Percentiles rank a stretch among this genome's conserved stretches.
Evolutionary conservation across 2,113 vertebrate genomes (phyloP).

Genomic region (Cephalopterus ornatus): DNA sequence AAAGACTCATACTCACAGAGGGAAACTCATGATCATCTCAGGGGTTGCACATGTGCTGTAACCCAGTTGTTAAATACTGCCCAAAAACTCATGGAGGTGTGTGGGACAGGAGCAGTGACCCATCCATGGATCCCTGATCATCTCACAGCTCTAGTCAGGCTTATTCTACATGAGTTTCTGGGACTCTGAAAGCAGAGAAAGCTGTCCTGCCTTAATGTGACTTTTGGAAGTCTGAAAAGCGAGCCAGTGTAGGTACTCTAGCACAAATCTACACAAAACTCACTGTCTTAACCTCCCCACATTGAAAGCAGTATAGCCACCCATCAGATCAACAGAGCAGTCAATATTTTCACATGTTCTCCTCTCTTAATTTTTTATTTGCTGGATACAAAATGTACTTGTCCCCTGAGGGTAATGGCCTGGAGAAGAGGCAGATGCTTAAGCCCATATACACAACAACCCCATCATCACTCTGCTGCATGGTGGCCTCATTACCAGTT

Average conservation of each 20-base stretch:
- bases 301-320: neutral
- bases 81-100: neutral
- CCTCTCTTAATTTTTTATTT: neutral
- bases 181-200: neutral
- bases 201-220: neutral
- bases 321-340: neutral
- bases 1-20: neutral
- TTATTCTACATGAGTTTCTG: neutral
- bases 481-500: neutral
- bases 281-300: neutral
- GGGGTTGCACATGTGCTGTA: neutral
- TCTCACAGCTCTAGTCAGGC: neutral
- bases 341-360: neutral
- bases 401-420: neutral
- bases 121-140: neutral
- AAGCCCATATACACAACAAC: neutral
- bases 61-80: neutral
- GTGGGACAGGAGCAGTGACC: neutral
- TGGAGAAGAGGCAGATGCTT: neutral
- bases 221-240: neutral
- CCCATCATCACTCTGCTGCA: neutral
- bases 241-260: neutral
- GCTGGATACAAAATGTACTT: neutral
- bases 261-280: neutral
- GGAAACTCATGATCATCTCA: neutral